phyloP scores from a whole-genome alignment of 1,140 invertebrate species.

The Pentalonia nigronervosa region DNA sequence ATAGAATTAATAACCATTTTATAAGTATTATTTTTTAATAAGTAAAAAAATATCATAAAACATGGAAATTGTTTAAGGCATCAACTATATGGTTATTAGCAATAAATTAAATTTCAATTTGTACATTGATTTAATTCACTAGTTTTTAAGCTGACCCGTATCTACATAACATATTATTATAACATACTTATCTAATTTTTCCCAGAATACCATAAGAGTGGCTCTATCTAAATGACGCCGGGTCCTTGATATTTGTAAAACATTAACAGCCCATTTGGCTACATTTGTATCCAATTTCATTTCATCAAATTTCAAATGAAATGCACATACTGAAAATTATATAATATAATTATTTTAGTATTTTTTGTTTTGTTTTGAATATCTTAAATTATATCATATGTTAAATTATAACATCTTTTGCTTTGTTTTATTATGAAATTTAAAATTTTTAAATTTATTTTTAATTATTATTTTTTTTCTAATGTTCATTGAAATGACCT shows the following conservation, averaged over 20 bases:
- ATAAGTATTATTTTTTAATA: no score
- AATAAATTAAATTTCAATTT: neutral
- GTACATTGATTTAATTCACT: neutral
- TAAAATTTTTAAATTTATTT: neutral
- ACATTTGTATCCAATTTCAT: conserved; percentile 94
- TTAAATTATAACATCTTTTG: no score
- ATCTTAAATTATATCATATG: no score
- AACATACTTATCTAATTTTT: conserved; percentile 89
- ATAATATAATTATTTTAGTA: conserved; percentile 59
- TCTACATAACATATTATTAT: neutral
- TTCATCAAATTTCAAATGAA: conserved; percentile 97
- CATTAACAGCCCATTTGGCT: conserved; percentile 92
- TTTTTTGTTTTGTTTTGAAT: no score
- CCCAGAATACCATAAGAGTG: conserved; percentile 95
- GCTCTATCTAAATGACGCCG: conserved; percentile 97
- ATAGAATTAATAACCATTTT: no score
- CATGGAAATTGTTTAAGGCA: neutral
- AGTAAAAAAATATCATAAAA: neutral
- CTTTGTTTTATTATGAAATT: no score
- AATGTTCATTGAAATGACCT: no score
- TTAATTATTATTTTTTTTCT: no score
- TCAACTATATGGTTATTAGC: neutral
- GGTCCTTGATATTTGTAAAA: conserved; percentile 89
- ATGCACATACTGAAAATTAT: conserved; percentile 84
- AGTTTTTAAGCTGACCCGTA: neutral